Conservation (phyloP, 2,113 vertebrate species). For the Dasypus novemcinctus region DNA sequence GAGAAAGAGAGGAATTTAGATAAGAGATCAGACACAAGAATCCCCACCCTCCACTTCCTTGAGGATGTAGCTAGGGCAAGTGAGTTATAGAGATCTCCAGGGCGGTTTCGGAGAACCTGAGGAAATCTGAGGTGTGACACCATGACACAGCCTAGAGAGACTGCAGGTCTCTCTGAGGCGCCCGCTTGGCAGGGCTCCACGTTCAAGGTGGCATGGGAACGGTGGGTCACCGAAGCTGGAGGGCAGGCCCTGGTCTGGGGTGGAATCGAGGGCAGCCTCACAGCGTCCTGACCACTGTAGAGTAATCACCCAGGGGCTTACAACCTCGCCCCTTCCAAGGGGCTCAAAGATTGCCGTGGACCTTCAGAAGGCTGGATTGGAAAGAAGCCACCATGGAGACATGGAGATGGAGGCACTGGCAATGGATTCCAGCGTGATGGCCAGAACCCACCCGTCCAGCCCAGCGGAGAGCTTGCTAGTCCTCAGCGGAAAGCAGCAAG, state of each 20-base stretch:
- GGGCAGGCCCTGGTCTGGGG: not conserved
- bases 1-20: not conserved
- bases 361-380: not conserved
- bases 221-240: not conserved
- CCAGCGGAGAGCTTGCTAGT: not conserved
- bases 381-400: not conserved
- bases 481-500: not conserved
- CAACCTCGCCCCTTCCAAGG: not conserved
- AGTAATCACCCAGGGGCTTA: not conserved
- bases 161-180: not conserved
- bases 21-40: not conserved
- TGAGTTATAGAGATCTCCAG: not conserved
- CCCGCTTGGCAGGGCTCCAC: not conserved
- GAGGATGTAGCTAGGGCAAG: not conserved
- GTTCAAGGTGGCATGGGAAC: not conserved
- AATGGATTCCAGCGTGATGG: not conserved
- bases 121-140: not conserved
- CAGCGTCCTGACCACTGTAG: not conserved
- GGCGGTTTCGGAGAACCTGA: not conserved
- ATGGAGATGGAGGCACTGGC: no score
- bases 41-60: not conserved
- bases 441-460: no score
- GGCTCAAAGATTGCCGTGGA: not conserved
- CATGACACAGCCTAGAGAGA: no score
- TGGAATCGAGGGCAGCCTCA: not conserved